phyloP scores from a whole-genome alignment of 2,888 invertebrate species.

The Xestia sexstrigata region DNA sequence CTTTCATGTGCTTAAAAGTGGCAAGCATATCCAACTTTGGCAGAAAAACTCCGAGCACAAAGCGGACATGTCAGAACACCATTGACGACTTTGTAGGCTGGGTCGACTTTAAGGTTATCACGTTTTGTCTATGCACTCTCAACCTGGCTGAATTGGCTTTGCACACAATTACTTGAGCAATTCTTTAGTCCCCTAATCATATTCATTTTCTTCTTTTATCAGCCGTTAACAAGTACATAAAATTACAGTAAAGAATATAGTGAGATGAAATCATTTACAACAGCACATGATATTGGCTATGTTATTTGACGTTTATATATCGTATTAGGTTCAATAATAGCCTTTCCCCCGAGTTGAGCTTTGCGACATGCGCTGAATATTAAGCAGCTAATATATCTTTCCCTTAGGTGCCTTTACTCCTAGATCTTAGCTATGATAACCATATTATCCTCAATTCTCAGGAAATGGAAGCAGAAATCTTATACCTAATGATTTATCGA shows the following conservation, averaged over 20 bases:
- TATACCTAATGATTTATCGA: background rate
- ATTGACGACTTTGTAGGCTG: background rate
- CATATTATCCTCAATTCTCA: background rate
- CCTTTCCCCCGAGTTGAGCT: background rate
- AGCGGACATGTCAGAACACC: background rate
- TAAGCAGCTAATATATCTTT: slow-evolving; percentile 11
- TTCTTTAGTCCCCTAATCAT: background rate
- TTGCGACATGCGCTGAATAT: slow-evolving; percentile 12
- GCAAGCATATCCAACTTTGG: background rate
- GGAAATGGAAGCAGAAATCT: background rate
- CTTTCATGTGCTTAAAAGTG: background rate
- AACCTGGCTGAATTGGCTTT: background rate
- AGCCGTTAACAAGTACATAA: background rate
- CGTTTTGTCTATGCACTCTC: background rate
- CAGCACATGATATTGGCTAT: background rate
- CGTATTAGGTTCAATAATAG: slow-evolving; percentile 10
- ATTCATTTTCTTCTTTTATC: no score
- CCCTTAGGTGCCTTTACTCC: background rate
- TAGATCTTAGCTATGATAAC: background rate
- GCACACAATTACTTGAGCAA: background rate
- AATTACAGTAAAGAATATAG: background rate
- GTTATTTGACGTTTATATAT: slow-evolving; percentile 11
- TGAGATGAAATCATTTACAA: background rate
- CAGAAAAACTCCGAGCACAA: background rate
- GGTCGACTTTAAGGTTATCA: background rate